Evolutionary conservation across 2,888 invertebrate species (phyloP), one percentile per base, ranked within the genome.

Genomic region (Clitarchus hookeri): DNA sequence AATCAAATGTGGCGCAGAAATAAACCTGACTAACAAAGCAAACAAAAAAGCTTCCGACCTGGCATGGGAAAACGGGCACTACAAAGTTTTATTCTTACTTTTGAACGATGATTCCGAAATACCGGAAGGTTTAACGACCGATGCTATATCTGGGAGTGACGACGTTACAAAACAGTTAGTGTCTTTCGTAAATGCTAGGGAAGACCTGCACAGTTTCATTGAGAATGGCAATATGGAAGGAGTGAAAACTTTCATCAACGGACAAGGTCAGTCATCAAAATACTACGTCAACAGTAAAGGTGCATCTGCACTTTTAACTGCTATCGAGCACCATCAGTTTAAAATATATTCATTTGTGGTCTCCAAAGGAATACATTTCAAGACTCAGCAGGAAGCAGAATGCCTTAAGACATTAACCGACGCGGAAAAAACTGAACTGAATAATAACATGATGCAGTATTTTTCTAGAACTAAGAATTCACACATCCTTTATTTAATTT

Each of bases 151-250:
- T n/a, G 65, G n/a, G n/a, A 65, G n/a, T n/a, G 65, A 65, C 65
- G n/a, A 65, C n/a, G 16, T 65, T 65, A n/a, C 65, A 65, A n/a
- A 65, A n/a, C 65, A 65, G n/a, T 65, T 65, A n/a, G 65, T 65
- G 65, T 65, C 65, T 19, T 65, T 65, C 16, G 23, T n/a, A 16
- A 23, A 65, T 65, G 11, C 65, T 16, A 65, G 65, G n/a, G n/a
- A 65, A 16, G 65, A 65, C 8, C 65, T 65, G 8, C 65, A 65
- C n/a, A 65, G 16, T 23, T n/a, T n/a, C n/a, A 65, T 65, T 65
- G n/a, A 23, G 16, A 65, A 65, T 19, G 65, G 65, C 11, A 65
- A 65, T 23, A 8, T n/a, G 8, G n/a, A 65, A 65, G 65, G 11
- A 9, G 65, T 65, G n/a, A n/a, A 65, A 65, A 65, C 23, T 16